Evolutionary conservation across 2,797 vertebrate species (phyloP), one percentile per base, ranked within the genome.

Genomic region (Notoglanidium macrostoma): DNA sequence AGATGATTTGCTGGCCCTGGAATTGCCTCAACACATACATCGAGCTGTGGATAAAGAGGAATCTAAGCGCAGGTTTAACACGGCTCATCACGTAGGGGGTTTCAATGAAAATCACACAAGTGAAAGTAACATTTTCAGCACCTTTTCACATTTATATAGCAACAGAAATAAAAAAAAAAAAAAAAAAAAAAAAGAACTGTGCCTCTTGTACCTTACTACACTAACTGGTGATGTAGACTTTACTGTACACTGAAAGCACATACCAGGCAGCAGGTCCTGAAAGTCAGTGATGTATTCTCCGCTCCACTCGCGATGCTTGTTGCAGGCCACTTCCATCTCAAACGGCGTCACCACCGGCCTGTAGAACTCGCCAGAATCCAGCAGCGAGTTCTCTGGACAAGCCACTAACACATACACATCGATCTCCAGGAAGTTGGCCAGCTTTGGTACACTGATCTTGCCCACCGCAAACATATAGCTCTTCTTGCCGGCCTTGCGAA

Each of bases 241-340:
- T 51, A 54, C 32, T 0, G 2, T 17, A 21, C 51, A 21, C 0
- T 46, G n/a, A 29, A 85, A 78, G 7, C 8, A 19, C 26, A 89
- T 90, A 99, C 98, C 98, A 93, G 98, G 98, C 81, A 99, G 93
- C 15, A 99, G 94, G 84, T 97, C 96, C 84, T 94, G 92, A 67
- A 98, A 99, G 91, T 99, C 97, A 0, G 96, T 98, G 91, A 98
- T 87, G n/a, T 98, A 97, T 65, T 95, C 95, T 87, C 97, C 96
- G 0, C 95, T 96, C 96, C 98, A 98, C 76, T 96, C 94, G 54
- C 97, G 95, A 49, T 96, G 95, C 0, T 94, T 97, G 93, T 99
- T 99, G 93, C 98, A 99, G 87, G 98, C 98, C 87, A 98, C 91
- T 90, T 99, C 98, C 95, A 99, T 96, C 93, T 99, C 98, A 78